phyloP scores from a whole-genome alignment of 1,140 invertebrate species.

The Meteorus sp. region DNA sequence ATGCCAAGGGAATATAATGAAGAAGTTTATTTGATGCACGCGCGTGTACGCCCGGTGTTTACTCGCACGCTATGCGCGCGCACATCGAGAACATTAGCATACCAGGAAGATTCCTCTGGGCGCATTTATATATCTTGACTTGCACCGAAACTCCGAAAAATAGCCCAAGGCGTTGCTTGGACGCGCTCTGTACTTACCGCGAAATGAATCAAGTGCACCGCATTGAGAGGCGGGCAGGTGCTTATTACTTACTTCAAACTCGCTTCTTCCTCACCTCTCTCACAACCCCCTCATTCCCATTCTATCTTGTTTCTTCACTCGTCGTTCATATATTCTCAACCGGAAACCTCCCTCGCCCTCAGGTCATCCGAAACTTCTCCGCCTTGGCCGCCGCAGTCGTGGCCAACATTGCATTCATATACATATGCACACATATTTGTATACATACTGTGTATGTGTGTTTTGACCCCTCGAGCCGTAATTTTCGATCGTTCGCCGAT shows the following conservation, averaged over 20 bases:
- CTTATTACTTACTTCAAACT: slow-evolving; percentile 55
- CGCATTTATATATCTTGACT: too few species aligned
- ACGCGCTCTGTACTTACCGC: slow-evolving; percentile 58
- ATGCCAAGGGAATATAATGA: neutral
- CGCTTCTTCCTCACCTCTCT: slow-evolving; percentile 23
- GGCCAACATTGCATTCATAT: slow-evolving; percentile 6
- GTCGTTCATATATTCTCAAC: slow-evolving; percentile 40
- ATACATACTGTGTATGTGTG: neutral
- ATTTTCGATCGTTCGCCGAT: slow-evolving; percentile 24
- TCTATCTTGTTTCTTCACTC: slow-evolving; percentile 23
- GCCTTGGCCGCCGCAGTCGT: slow-evolving; percentile 27
- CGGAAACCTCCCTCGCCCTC: slow-evolving; percentile 52
- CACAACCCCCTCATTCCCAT: slow-evolving; percentile 24
- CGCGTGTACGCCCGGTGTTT: slow-evolving; percentile 19
- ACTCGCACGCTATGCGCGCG: slow-evolving; percentile 3
- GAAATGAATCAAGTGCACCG: slow-evolving; percentile 59
- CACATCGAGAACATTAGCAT: slow-evolving; percentile 21
- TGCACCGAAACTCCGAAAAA: slow-evolving; percentile 23
- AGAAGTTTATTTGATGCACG: slow-evolving; percentile 20
- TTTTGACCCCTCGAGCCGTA: slow-evolving; percentile 11
- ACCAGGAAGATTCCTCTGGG: slow-evolving; percentile 18
- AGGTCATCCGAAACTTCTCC: slow-evolving; percentile 46
- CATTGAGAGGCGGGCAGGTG: slow-evolving; percentile 55
- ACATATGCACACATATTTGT: neutral
- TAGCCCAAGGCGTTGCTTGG: slow-evolving; percentile 47